These are phyloP conservation scores for Antigone vipio DNA, from an alignment of 2,113 vertebrate species.

Conservation along the genomic window DNA sequence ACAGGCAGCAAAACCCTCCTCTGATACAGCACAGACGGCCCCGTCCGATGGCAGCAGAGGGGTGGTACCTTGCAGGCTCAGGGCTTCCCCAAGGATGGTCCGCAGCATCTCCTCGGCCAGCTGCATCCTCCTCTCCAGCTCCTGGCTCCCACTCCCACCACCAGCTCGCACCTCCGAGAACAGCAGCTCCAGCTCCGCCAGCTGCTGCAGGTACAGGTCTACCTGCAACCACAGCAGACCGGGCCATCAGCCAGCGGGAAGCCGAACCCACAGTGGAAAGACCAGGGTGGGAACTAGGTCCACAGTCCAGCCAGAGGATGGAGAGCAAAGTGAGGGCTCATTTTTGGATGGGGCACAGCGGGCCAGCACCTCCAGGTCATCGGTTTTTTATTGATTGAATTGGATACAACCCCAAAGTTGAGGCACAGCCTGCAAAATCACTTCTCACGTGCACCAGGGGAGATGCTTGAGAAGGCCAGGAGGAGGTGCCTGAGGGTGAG, in stretches of 20 bases:
- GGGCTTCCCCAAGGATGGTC: conserved; percentile 70
- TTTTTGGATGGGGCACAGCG: background rate
- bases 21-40: background rate
- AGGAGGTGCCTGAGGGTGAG: background rate
- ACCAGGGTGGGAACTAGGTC: background rate
- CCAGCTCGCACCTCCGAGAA: conserved; percentile 43
- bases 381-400: fast-evolving
- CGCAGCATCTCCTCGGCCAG: conserved; percentile 62
- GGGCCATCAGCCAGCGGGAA: background rate
- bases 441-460: background rate
- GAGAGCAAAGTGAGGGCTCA: background rate
- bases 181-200: conserved; percentile 77
- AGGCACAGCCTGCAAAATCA: background rate
- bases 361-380: background rate
- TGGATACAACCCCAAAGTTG: background rate
- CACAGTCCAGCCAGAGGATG: background rate
- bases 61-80: conserved; percentile 72
- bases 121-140: conserved; percentile 77
- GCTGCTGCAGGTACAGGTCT: conserved; percentile 71
- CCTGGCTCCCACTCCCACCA: background rate
- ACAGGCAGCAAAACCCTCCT: background rate
- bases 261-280: fast-evolving
- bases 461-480: background rate
- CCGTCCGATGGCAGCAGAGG: fast-evolving
- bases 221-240: conserved; percentile 73